Percentiles rank a stretch among this genome's conserved stretches.
Conservation (phyloP, 1,140 invertebrate genomes). For the Drosophila parabipectinata region DNA sequence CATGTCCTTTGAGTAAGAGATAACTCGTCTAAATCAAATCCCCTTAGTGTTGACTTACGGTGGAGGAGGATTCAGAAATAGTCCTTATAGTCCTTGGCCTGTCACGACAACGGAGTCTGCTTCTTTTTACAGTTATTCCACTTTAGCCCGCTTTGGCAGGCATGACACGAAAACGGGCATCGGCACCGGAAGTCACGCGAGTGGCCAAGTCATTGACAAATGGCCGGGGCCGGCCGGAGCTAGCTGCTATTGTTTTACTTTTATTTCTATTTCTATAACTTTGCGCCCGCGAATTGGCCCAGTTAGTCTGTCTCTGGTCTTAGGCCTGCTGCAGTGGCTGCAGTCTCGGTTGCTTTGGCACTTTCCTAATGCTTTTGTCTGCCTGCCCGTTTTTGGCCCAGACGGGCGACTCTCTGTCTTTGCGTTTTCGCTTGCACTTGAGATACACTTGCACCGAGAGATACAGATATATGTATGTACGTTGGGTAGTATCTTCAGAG, state of each 20-base stretch:
- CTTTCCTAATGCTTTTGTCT: constrained; percentile 70
- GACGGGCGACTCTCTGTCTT: constrained; percentile 4
- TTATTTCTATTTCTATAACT: constrained; percentile 16
- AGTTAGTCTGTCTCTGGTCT: constrained; percentile 48
- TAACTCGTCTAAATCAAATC: not conserved
- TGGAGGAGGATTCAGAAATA: constrained; percentile 9
- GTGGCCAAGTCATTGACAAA: constrained; percentile 73
- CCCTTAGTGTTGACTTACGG: constrained; percentile 19
- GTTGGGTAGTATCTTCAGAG: not conserved
- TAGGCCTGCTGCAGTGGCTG: constrained; percentile 42
- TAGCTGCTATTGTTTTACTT: constrained; percentile 38
- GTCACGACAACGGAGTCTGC: constrained; percentile 25
- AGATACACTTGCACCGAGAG: constrained; percentile 36
- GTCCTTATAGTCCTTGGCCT: constrained; percentile 14
- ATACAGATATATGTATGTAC: not conserved
- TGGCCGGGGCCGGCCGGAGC: constrained; percentile 66
- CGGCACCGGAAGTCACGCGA: constrained; percentile 61
- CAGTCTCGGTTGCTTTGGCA: constrained; percentile 39
- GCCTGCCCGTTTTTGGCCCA: constrained; percentile 11
- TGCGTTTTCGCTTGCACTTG: constrained; percentile 61
- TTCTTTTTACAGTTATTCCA: constrained; percentile 35
- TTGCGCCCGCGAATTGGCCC: constrained; percentile 67
- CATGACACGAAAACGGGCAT: constrained; percentile 6
- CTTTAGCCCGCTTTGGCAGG: constrained; percentile 31
- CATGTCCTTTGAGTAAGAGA: not conserved